A percentile compares a stretch with the other conserved stretches of the same genome.
phyloP scores from a whole-genome alignment of 2,888 invertebrate genomes.

The Tipula lateralis region DNA sequence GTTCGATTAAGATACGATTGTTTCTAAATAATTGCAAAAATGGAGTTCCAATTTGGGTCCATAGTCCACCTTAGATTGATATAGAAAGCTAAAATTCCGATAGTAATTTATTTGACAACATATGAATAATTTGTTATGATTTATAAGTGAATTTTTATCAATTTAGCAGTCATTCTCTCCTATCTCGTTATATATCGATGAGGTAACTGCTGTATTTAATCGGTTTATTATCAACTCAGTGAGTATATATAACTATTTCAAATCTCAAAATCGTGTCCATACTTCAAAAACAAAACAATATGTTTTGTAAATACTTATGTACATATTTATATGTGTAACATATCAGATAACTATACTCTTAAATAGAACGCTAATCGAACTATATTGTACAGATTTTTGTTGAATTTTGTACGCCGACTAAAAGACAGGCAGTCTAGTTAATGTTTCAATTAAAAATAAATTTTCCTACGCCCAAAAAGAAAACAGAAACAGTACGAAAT shows the following conservation, averaged over 20 bases:
- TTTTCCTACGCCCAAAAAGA: not conserved
- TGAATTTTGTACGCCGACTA: not conserved
- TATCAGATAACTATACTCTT: too few species aligned
- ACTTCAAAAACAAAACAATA: not conserved
- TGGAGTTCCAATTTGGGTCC: too few species aligned
- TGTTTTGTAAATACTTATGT: not conserved
- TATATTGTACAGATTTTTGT: too few species aligned
- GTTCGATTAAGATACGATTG: not conserved
- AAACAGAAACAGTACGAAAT: not conserved
- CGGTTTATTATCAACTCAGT: not conserved
- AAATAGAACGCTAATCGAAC: not conserved
- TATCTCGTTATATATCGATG: too few species aligned
- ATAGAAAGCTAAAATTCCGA: not conserved
- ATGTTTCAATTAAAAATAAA: not conserved
- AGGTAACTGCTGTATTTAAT: not conserved
- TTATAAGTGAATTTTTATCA: not conserved
- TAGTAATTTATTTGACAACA: too few species aligned
- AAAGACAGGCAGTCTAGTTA: constrained; percentile 19
- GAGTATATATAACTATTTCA: not conserved
- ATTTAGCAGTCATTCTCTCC: not conserved
- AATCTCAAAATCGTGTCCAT: not conserved
- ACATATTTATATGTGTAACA: too few species aligned
- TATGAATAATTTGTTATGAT: not conserved
- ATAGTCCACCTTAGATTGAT: too few species aligned
- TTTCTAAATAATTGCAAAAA: too few species aligned